phyloP scores from a whole-genome alignment of 2,113 vertebrate genomes.

The Myotis yumanensis region DNA sequence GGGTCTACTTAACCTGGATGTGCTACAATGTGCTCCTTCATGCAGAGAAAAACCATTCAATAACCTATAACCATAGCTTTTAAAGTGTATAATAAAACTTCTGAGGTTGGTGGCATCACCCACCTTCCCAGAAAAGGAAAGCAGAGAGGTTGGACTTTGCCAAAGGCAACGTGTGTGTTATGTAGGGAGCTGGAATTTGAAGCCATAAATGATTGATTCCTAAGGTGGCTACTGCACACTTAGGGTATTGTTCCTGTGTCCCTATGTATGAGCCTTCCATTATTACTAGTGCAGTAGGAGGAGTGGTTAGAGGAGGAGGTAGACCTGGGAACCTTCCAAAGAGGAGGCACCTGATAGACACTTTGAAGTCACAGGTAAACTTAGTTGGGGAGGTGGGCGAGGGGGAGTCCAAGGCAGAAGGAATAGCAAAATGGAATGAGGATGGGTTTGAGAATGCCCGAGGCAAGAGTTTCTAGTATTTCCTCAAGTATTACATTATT shows the following conservation, averaged over 20 bases:
- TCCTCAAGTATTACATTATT: background rate
- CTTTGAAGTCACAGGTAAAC: background rate
- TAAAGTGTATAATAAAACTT: background rate
- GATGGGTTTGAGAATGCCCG: background rate
- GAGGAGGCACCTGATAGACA: background rate
- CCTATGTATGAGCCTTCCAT: background rate
- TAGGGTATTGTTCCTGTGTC: background rate
- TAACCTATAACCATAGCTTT: background rate
- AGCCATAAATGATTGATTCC: background rate
- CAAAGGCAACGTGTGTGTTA: background rate
- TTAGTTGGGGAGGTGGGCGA: rapidly evolving
- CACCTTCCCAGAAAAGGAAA: background rate
- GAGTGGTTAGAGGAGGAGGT: background rate
- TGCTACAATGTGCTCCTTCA: background rate
- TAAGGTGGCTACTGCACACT: rapidly evolving
- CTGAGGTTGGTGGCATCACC: background rate
- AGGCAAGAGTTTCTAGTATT: background rate
- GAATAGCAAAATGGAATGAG: too few species aligned
- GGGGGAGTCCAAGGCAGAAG: background rate
- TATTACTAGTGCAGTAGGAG: background rate
- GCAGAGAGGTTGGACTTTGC: background rate
- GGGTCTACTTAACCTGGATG: background rate
- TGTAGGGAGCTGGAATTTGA: background rate
- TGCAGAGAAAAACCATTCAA: background rate
- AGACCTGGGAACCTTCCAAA: background rate